A percentile compares a stretch with the other conserved stretches of the same genome.
These are phyloP conservation scores for Riparia riparia DNA, from an alignment of 2,113 vertebrate species.

Conservation along the genomic window DNA sequence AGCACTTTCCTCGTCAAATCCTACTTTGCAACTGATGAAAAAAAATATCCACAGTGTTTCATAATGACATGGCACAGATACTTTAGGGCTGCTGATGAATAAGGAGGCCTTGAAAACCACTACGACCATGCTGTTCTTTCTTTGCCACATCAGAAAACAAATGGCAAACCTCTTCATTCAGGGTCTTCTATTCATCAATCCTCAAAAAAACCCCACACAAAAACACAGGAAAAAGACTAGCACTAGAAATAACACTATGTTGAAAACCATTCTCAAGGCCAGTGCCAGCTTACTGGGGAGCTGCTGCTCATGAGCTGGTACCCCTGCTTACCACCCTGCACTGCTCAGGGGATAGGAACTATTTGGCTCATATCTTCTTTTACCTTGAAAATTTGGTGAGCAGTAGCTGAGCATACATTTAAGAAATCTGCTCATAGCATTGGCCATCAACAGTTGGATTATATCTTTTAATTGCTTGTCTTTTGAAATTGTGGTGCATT, in stretches of 20 bases:
- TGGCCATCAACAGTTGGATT: neutral
- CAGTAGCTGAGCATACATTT: neutral
- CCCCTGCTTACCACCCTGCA: neutral
- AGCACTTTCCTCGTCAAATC: constrained; percentile 19
- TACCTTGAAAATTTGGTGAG: neutral
- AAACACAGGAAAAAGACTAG: neutral
- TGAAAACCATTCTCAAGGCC: neutral
- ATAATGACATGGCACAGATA: constrained; percentile 37
- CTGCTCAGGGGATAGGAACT: neutral
- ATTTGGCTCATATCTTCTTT: neutral
- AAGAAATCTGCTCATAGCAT: neutral
- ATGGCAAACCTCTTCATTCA: constrained; percentile 65
- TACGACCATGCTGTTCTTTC: neutral
- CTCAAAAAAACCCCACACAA: neutral
- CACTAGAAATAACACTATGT: neutral
- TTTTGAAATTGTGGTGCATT: neutral
- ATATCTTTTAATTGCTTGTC: neutral
- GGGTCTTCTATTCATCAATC: constrained; percentile 69
- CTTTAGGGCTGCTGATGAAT: constrained; percentile 49
- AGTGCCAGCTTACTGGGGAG: neutral
- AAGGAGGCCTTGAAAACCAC: constrained; percentile 52
- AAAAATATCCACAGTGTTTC: constrained; percentile 4
- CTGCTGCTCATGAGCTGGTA: neutral
- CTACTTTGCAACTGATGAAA: constrained; percentile 5
- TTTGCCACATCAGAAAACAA: constrained; percentile 56